Conservation (phyloP, 2,113 vertebrate species). For the Lycaon pictus region DNA sequence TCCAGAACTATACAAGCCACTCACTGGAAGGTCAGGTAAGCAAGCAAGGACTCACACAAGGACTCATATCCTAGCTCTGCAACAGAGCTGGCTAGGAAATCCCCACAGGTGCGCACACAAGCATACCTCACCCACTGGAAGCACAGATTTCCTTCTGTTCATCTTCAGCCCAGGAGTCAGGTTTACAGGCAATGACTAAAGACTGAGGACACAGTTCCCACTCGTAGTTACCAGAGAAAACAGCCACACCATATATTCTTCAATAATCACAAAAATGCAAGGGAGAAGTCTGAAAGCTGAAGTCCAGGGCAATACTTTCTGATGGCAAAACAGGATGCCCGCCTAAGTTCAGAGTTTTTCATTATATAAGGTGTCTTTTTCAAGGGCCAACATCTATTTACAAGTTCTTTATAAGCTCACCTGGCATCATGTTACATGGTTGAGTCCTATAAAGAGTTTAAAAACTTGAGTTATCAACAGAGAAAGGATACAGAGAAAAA, state of each 20-base stretch:
- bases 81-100: background rate
- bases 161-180: conserved; percentile 21
- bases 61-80: background rate
- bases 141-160: background rate
- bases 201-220: conserved; percentile 14
- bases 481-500: conserved; percentile 50
- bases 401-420: conserved; percentile 79
- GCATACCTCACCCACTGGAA: background rate
- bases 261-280: background rate
- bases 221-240: background rate
- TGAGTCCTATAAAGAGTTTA: conserved; percentile 68
- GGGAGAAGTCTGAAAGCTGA: background rate
- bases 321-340: background rate
- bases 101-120: background rate
- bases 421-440: conserved; percentile 72
- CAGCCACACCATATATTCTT: background rate
- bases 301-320: background rate
- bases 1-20: background rate
- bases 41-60: background rate
- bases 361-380: conserved; percentile 75
- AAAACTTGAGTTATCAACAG: conserved; percentile 74
- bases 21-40: conserved; percentile 44
- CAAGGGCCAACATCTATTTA: conserved; percentile 67
- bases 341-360: conserved; percentile 69
- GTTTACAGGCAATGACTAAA: background rate